Conservation (phyloP, 1,140 invertebrate genomes). For the Hestina assimilis region DNA sequence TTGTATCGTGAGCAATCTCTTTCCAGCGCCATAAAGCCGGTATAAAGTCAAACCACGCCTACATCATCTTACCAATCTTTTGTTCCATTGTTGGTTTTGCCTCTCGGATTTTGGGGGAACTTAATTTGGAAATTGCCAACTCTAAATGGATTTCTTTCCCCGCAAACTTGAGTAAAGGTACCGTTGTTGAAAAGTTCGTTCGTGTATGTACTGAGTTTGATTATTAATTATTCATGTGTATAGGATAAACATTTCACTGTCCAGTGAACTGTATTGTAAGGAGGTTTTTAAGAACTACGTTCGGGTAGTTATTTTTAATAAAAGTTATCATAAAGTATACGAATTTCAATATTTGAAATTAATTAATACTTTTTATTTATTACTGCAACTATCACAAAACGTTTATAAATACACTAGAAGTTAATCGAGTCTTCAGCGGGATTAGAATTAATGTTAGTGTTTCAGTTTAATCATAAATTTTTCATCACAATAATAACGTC, state of each 20-base stretch:
- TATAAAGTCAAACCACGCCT: conserved; percentile 35
- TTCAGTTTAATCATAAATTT: too few species aligned
- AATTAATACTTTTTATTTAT: too few species aligned
- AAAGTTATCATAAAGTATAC: too few species aligned
- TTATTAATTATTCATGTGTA: not conserved
- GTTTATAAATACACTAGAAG: too few species aligned
- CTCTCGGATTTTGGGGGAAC: conserved; percentile 30
- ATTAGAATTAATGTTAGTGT: too few species aligned
- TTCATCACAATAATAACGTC: too few species aligned
- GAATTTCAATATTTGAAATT: too few species aligned
- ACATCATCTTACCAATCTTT: conserved; percentile 37
- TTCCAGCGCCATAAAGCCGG: conserved; percentile 42
- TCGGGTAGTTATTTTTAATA: too few species aligned
- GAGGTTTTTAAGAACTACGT: too few species aligned
- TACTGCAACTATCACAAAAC: too few species aligned
- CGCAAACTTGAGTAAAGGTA: not conserved
- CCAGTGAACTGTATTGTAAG: too few species aligned
- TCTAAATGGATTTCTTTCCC: conserved; percentile 31
- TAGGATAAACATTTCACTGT: conserved; percentile 1
- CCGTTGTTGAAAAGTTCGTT: conserved; percentile 1
- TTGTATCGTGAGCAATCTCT: conserved; percentile 37
- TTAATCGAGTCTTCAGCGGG: too few species aligned
- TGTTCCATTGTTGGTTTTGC: conserved; percentile 42
- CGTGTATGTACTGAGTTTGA: not conserved
- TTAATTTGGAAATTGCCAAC: conserved; percentile 42